Evolutionary conservation across 1,140 invertebrate genomes (phyloP), one percentile per base, ranked within the genome.

Genomic region (Eciton burchellii): DNA sequence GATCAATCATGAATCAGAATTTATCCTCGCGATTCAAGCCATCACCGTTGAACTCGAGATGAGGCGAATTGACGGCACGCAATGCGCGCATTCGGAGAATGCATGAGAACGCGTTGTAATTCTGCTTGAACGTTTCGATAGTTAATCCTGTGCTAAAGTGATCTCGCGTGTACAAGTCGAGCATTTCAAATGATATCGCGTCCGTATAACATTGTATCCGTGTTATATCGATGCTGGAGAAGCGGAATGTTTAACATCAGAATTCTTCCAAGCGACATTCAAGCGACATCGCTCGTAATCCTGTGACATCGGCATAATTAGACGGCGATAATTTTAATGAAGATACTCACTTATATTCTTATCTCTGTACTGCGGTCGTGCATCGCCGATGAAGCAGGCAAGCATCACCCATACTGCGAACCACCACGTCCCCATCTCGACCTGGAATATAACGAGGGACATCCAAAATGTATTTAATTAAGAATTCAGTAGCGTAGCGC

Each of bases 321-420:
- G 19, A 29, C 8, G 21, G 16, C 8, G 56, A 12, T 26, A 29
- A 19, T 76, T 63, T 63, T 12, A 0, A 9, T 12, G 2, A 35
- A 4, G 6, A 43, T 79, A 91, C 90, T 91, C 59, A 91, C 90
- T 89, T 76, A 90, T 91, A 83, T 91, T 91, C 82, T 91, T 91
- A 19, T 91, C 89, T 29, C 87, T 87, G 70, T 86, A 91, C 60
- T 91, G 90, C 9, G 89, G 68, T 24, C 74, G 45, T 1, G 71
- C 84, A 24, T 87, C 88, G 1, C 83, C 82, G 4, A 73, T 68
- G 24, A 90, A 77, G 65, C 83, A 88, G 63, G 74, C 56, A 35
- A 91, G 57, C 0, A 77, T 54, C 66, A 91, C 5, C 84, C 86
- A 84, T 12, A 85, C 66, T 12, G 83, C 47, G 14, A 90, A 76